Conservation (phyloP, 2,113 vertebrate genomes). For the Ciconia boyciana region DNA sequence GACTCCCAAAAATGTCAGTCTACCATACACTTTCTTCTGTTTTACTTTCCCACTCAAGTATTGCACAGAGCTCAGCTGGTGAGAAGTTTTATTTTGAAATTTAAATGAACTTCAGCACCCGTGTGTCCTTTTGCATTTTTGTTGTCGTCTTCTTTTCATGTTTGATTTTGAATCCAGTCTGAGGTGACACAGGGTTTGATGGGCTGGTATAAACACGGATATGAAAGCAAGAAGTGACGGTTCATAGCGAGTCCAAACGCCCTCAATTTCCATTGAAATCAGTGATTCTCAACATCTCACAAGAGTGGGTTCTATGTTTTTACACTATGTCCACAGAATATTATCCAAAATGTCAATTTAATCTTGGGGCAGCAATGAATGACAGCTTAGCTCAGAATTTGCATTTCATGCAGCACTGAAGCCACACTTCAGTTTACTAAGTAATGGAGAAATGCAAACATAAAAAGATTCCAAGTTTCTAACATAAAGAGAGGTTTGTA, state of each 20-base stretch:
- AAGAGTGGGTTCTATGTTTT: not conserved
- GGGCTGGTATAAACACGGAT: not conserved
- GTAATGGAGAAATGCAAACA: not conserved
- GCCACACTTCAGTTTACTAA: not conserved
- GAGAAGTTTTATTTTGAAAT: not conserved
- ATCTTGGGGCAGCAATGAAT: not conserved
- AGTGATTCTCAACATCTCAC: not conserved
- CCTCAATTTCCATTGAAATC: not conserved
- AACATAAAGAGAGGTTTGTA: not conserved
- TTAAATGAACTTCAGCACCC: not conserved
- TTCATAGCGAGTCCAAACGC: not conserved
- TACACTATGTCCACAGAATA: not conserved
- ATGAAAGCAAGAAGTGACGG: not conserved
- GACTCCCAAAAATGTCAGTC: not conserved
- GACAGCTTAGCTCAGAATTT: not conserved
- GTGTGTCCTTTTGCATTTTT: not conserved
- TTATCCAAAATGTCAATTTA: not conserved
- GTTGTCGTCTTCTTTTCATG: not conserved
- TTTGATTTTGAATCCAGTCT: not conserved
- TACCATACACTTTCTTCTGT: not conserved
- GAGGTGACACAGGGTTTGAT: not conserved
- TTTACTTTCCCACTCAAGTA: not conserved
- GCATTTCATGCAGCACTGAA: not conserved
- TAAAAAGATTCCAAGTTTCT: not conserved
- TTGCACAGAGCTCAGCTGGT: not conserved